These are phyloP conservation scores for pig (Sus scrofa) DNA, from an alignment of 2,113 vertebrate species.

Conservation along the genomic window DNA sequence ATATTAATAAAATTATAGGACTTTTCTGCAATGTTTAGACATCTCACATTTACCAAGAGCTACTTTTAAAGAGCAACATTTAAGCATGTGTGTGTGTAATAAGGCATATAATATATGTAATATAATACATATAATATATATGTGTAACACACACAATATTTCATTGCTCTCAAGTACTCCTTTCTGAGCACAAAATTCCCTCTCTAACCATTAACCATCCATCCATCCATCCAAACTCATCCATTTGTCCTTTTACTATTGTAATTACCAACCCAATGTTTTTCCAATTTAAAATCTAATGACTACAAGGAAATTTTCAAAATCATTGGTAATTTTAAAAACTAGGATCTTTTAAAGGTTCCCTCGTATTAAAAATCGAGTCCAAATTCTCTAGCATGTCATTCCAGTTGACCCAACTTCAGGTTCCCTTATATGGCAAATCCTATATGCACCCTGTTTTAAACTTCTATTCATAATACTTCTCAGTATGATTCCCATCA, in stretches of 20 bases:
- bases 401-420: neutral
- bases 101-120: neutral
- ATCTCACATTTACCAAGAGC: neutral
- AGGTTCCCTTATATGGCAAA: neutral
- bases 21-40: neutral
- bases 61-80: neutral
- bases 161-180: neutral
- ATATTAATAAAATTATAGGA: neutral
- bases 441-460: neutral
- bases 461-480: neutral
- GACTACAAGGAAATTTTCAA: neutral
- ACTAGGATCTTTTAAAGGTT: neutral
- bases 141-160: neutral
- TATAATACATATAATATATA: neutral
- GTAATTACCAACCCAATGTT: neutral
- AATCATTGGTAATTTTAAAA: neutral
- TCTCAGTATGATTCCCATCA: neutral
- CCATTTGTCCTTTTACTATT: neutral
- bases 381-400: neutral
- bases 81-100: neutral
- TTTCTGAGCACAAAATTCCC: neutral
- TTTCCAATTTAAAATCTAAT: conserved; percentile 24
- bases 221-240: neutral
- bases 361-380: neutral
- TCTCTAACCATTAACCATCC: neutral